Evolutionary conservation across 2,888 invertebrate genomes (phyloP).

Genomic region (Resseliella maxima): DNA sequence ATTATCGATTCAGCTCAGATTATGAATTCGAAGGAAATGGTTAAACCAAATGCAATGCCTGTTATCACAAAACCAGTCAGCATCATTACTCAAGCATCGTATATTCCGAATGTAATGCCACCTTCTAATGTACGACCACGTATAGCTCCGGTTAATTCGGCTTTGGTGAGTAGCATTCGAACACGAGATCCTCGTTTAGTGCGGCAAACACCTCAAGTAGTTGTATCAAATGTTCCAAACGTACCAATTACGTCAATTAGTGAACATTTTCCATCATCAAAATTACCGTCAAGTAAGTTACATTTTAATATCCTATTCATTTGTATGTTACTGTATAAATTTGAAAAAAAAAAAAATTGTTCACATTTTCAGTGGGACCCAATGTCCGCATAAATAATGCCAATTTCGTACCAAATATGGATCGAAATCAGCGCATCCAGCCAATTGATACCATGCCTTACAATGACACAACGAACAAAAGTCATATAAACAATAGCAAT

Average conservation of each 20-base stretch:
- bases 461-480: constrained; percentile 39
- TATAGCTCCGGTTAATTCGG: constrained; percentile 71
- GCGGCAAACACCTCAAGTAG: constrained; percentile 65
- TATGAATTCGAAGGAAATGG: constrained; percentile 40
- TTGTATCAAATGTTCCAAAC: neutral
- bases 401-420: neutral
- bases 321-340: neutral
- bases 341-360: neutral
- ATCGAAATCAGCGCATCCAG: constrained; percentile 14
- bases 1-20: constrained; percentile 58
- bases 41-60: constrained; percentile 39
- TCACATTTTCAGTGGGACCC: neutral
- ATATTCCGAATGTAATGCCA: neutral
- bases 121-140: constrained; percentile 63
- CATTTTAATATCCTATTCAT: neutral
- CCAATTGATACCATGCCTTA: constrained; percentile 21
- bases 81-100: neutral
- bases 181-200: constrained; percentile 68
- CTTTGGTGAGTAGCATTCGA: constrained; percentile 66
- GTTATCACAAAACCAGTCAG: neutral
- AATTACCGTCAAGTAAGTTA: constrained; percentile 2
- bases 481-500: neutral
- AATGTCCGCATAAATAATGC: neutral
- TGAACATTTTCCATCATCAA: neutral
- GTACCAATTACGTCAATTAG: neutral